These are phyloP conservation scores for Metellina segmentata DNA, from an alignment of 2,888 invertebrate genomes.

Conservation along the genomic window DNA sequence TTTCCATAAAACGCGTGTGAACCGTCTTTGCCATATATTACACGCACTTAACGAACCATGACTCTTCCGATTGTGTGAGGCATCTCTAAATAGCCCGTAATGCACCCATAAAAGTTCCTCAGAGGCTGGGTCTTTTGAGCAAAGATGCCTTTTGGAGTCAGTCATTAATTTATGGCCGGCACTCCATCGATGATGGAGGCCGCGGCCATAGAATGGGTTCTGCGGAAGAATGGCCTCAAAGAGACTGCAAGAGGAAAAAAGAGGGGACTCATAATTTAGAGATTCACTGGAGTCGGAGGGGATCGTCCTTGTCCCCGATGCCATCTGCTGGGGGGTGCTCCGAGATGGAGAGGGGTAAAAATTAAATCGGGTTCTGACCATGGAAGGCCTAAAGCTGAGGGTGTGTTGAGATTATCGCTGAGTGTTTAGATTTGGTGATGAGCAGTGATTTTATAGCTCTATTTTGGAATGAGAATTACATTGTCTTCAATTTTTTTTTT, in stretches of 20 bases:
- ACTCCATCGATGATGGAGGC: slow-evolving; percentile 58
- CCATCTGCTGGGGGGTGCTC: slow-evolving; percentile 55
- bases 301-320: slow-evolving; percentile 50
- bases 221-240: slow-evolving; percentile 38
- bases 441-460: too few species aligned
- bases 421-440: too few species aligned
- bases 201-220: slow-evolving; percentile 33
- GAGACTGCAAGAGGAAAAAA: slow-evolving; percentile 13
- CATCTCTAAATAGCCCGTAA: slow-evolving; percentile 38
- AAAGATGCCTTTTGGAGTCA: slow-evolving; percentile 6
- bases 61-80: slow-evolving; percentile 59
- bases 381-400: too few species aligned
- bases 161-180: slow-evolving; percentile 75
- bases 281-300: slow-evolving; percentile 54
- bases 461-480: too few species aligned
- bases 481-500: too few species aligned
- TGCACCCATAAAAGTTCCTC: neutral
- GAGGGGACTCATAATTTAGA: slow-evolving; percentile 72
- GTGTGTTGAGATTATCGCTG: too few species aligned
- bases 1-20: slow-evolving; percentile 56
- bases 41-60: slow-evolving; percentile 72
- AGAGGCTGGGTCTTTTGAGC: slow-evolving; percentile 22
- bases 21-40: slow-evolving; percentile 63
- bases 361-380: slow-evolving; percentile 23
- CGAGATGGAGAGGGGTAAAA: slow-evolving; percentile 21